These are phyloP conservation scores for Idaea biselata DNA, from an alignment of 2,888 invertebrate genomes.

Conservation along the genomic window DNA sequence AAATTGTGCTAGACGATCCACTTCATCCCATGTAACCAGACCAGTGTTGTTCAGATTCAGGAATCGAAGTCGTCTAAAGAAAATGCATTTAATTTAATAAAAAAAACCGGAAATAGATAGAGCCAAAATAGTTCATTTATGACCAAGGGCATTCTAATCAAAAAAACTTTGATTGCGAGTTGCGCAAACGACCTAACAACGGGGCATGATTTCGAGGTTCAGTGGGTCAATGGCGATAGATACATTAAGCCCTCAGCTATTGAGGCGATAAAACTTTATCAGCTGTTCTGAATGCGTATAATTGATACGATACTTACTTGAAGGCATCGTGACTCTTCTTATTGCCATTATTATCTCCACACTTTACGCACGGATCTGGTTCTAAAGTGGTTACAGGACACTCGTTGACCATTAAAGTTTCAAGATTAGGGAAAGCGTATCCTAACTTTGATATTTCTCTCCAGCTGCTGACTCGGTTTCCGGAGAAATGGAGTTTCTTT, in stretches of 20 bases:
- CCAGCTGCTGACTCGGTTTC: constrained; percentile 93
- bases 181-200: constrained; percentile 31
- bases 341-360: constrained; percentile 67
- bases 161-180: constrained; percentile 25
- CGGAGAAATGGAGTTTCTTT: constrained; percentile 91
- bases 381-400: constrained; percentile 86
- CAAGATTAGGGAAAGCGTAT: constrained; percentile 90
- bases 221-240: constrained; percentile 61
- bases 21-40: constrained; percentile 92
- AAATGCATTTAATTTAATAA: constrained; percentile 18
- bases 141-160: constrained; percentile 21
- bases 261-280: constrained; percentile 24
- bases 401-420: constrained; percentile 91
- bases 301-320: constrained; percentile 59
- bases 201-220: constrained; percentile 45
- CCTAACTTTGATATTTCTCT: constrained; percentile 91
- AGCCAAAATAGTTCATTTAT: constrained; percentile 9
- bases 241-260: constrained; percentile 34
- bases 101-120: constrained; percentile 30
- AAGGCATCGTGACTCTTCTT: constrained; percentile 83
- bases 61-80: constrained; percentile 85
- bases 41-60: constrained; percentile 92
- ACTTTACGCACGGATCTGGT: constrained; percentile 82
- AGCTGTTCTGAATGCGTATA: constrained; percentile 22
- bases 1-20: constrained; percentile 91